Conservation (phyloP, 2,113 vertebrate genomes). For the Beaufortia kweichowensis region DNA sequence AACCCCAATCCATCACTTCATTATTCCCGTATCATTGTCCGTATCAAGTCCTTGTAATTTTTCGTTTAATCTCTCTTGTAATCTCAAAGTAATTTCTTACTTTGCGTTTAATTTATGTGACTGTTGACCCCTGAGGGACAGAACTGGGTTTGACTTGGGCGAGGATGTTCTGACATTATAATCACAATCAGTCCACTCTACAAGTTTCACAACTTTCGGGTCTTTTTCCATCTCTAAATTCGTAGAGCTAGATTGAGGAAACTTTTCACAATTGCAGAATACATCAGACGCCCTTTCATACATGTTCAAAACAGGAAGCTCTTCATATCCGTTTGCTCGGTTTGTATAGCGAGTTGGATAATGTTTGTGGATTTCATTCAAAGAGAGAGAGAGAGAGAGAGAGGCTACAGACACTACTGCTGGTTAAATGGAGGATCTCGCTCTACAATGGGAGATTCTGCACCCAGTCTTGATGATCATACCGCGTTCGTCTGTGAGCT, state of each 20-base stretch:
- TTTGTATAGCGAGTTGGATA: not conserved
- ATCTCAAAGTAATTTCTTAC: too few relatives aligned
- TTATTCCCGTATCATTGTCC: constrained; percentile 1
- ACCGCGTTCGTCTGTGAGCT: constrained; percentile 52
- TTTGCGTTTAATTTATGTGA: too few relatives aligned
- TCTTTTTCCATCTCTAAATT: not conserved
- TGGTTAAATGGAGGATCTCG: constrained; percentile 37
- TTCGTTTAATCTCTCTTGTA: too few relatives aligned
- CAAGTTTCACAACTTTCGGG: constrained; percentile 19
- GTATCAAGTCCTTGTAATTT: constrained; percentile 35
- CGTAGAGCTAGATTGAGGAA: not conserved
- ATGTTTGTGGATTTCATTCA: not conserved
- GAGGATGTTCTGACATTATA: not conserved
- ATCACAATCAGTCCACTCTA: not conserved
- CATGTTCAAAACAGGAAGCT: constrained; percentile 26
- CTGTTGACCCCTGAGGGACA: constrained; percentile 50
- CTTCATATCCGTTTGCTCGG: not conserved
- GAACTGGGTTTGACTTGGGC: not conserved
- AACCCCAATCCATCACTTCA: constrained; percentile 38
- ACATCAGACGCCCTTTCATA: not conserved
- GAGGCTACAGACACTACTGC: not conserved
- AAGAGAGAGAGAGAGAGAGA: not conserved
- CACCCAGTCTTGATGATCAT: constrained; percentile 54
- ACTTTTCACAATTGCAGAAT: constrained; percentile 28
- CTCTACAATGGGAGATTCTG: constrained; percentile 56